Conservation (phyloP, 1,140 invertebrate species). For the Scaptomyza pallida region DNA sequence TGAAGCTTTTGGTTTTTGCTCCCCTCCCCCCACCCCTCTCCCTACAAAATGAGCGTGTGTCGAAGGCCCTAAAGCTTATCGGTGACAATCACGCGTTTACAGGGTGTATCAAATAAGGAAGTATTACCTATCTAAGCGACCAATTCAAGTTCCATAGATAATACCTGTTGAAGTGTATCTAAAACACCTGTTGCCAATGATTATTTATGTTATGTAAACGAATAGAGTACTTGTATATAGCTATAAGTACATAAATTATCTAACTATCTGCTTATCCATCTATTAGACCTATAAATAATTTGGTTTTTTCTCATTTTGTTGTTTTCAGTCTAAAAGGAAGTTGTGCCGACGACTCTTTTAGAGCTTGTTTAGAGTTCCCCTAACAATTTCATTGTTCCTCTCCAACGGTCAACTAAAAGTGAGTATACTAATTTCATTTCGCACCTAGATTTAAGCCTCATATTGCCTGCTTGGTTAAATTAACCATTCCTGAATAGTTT, state of each 20-base stretch:
- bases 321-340: conserved; percentile 82
- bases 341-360: conserved; percentile 82
- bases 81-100: conserved; percentile 1
- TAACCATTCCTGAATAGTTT: conserved; percentile 43
- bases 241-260: too few relatives aligned
- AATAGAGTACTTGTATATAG: too few relatives aligned
- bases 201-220: background rate
- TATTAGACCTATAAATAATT: conserved; percentile 55
- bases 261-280: too few relatives aligned
- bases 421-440: conserved; percentile 61
- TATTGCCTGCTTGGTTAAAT: conserved; percentile 23
- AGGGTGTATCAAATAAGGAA: conserved; percentile 23
- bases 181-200: background rate
- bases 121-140: background rate
- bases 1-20: conserved; percentile 48
- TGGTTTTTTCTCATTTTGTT: conserved; percentile 43
- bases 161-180: background rate
- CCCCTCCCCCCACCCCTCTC: too few relatives aligned
- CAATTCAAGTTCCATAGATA: conserved; percentile 1
- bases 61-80: conserved; percentile 28
- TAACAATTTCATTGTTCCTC: conserved; percentile 84
- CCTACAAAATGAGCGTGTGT: background rate
- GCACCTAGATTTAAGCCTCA: conserved; percentile 17
- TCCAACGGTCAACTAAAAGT: conserved; percentile 84
- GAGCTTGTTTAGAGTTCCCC: conserved; percentile 82